Conservation (phyloP, 2,113 vertebrate species). For the Actenoides lindsayi region DNA sequence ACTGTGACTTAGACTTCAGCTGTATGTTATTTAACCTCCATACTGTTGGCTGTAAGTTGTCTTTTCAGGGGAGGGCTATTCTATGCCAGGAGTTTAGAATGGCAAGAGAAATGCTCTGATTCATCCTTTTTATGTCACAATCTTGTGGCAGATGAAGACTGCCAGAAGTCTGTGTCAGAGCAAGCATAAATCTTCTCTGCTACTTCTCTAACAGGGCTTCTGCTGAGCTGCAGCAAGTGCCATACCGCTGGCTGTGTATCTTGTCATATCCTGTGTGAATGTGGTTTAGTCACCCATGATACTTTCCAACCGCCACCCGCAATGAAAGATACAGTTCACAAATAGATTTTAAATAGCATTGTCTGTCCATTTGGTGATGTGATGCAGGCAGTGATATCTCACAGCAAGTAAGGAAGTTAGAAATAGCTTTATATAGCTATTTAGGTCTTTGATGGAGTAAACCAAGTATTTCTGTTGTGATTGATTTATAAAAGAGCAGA, state of each 20-base stretch:
- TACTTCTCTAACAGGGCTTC: not conserved
- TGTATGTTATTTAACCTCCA: not conserved
- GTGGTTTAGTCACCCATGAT: not conserved
- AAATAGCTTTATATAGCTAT: not conserved
- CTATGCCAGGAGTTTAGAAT: not conserved
- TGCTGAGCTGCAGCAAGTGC: not conserved
- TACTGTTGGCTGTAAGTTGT: not conserved
- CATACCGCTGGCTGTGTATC: not conserved
- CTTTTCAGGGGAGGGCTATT: not conserved
- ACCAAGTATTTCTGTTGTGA: not conserved
- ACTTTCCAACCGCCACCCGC: not conserved
- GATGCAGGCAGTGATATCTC: not conserved
- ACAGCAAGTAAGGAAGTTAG: not conserved
- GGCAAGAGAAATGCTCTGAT: not conserved
- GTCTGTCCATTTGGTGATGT: not conserved
- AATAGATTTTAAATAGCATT: not conserved
- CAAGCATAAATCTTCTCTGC: not conserved
- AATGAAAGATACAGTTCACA: not conserved
- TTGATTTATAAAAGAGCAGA: not conserved
- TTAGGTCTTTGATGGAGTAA: not conserved
- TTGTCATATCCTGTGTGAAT: not conserved
- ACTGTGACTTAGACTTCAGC: not conserved
- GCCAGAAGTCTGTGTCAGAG: not conserved
- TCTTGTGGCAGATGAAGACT: not conserved
- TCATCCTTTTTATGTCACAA: not conserved